Evolutionary conservation across 1,140 invertebrate species (phyloP).

Genomic region (Neoseiulus cucumeris): DNA sequence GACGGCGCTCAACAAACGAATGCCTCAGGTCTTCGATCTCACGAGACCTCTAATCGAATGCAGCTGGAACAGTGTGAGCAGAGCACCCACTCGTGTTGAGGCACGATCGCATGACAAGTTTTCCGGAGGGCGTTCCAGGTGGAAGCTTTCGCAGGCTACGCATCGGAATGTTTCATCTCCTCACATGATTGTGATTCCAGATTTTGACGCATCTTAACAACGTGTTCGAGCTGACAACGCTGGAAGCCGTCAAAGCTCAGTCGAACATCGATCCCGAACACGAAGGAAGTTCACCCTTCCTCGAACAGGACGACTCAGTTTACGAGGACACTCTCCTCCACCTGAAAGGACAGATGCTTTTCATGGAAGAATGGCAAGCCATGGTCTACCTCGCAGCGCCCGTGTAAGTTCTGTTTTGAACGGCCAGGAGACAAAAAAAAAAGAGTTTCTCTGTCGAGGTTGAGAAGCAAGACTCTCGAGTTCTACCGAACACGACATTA

Average conservation of each 20-base stretch:
- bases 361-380: conserved; percentile 90
- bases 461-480: too few relatives aligned
- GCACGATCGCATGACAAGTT: too few relatives aligned
- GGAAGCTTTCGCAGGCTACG: too few relatives aligned
- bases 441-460: background rate
- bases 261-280: conserved; percentile 15
- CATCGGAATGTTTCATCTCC: too few relatives aligned
- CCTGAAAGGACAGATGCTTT: conserved; percentile 89
- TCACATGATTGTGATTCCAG: conserved; percentile 36
- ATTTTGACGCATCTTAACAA: conserved; percentile 83
- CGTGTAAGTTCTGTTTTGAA: conserved; percentile 33
- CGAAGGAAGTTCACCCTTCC: conserved; percentile 21
- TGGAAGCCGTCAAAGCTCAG: conserved; percentile 40
- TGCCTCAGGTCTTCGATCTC: conserved; percentile 75
- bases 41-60: conserved; percentile 76
- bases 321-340: conserved; percentile 47
- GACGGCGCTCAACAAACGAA: conserved; percentile 26
- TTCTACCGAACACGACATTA: too few relatives aligned
- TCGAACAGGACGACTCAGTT: conserved; percentile 35
- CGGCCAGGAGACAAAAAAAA: background rate
- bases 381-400: conserved; percentile 90
- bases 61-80: conserved; percentile 72
- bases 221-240: conserved; percentile 78
- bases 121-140: too few relatives aligned
- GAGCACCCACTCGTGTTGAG: too few relatives aligned